These are phyloP conservation scores for Aramus guarauna DNA, from an alignment of 2,113 vertebrate genomes.

Conservation along the genomic window DNA sequence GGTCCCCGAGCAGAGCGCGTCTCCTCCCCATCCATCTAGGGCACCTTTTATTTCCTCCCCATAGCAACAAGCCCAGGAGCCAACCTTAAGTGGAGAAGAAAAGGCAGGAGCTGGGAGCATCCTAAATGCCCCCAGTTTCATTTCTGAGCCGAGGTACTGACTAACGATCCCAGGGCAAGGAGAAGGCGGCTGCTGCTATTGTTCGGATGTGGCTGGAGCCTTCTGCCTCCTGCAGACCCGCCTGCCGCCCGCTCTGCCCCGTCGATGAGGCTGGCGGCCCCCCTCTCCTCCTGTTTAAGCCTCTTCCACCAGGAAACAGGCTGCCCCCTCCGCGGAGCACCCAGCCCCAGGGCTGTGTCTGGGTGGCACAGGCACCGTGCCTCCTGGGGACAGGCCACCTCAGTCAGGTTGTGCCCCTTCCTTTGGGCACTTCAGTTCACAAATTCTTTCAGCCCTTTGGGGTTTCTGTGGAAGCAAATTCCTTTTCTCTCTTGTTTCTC, in stretches of 20 bases:
- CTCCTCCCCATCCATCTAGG: neutral
- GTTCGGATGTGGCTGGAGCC: neutral
- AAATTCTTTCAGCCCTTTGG: neutral
- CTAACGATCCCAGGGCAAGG: neutral
- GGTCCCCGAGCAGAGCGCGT: accelerated
- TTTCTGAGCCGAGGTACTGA: neutral
- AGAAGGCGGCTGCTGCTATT: neutral
- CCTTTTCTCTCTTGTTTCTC: neutral
- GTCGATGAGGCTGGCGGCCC: no score
- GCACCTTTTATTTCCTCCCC: neutral
- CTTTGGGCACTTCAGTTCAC: neutral
- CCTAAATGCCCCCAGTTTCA: neutral
- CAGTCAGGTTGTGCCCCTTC: neutral
- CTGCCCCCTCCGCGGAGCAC: neutral
- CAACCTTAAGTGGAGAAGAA: neutral
- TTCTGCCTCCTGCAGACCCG: neutral
- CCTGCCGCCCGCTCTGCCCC: neutral
- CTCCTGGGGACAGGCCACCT: neutral
- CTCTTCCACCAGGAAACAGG: neutral
- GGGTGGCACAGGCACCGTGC: neutral
- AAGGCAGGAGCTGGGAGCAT: neutral
- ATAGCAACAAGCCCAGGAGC: neutral
- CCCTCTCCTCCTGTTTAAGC: neutral
- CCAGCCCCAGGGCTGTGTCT: neutral
- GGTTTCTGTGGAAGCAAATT: constrained; percentile 11